Evolutionary conservation across 1,140 invertebrate genomes (phyloP), one percentile per base, ranked within the genome.

Genomic region (Lineus longissimus): DNA sequence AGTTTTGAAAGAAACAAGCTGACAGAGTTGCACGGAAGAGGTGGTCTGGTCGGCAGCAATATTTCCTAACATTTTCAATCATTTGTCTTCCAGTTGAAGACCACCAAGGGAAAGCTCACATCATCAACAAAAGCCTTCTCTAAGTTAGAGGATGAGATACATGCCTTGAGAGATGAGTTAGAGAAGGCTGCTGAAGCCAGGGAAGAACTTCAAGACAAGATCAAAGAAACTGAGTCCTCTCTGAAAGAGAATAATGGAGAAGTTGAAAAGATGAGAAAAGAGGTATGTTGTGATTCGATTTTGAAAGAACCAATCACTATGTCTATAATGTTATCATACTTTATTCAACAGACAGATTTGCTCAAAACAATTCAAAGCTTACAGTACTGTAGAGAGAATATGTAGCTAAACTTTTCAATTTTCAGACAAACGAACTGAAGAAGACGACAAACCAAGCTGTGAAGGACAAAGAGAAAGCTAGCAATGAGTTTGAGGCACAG

Each of bases 401-500:
- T n/a, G 4, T 19, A 31, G n/a, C 41, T 56, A 31, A 40, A 43
- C 22, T 29, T 36, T 33, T 29, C 55, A 15, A 41, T 43, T 41
- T 47, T 36, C 23, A 73, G 71, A 54, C 63, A 19, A 57, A 66
- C 25, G 61, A 70, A 23, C 63, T 73, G 60, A 63, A 65, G 27
- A 61, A 47, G 25, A 22, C 51, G 54, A 59, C 43, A 43, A 61
- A 64, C 4, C 58, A 67, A 29, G 63, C 65, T 9, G 2, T 66
- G 23, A 69, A 70, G 33, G 65, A 73, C 19, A 72, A 70, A 56
- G 61, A 70, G 30, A 60, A 64, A 2, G 55, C 62, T 22, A 45
- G 61, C n/a, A 55, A 68, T 13, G 60, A 64, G 54, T 70, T 66
- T 70, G 72, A 73, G 41, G 58, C 60, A 41, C 63, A 72, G 47